These are phyloP conservation scores for Antigone vipio DNA, from an alignment of 2,113 vertebrate species.

Conservation along the genomic window DNA sequence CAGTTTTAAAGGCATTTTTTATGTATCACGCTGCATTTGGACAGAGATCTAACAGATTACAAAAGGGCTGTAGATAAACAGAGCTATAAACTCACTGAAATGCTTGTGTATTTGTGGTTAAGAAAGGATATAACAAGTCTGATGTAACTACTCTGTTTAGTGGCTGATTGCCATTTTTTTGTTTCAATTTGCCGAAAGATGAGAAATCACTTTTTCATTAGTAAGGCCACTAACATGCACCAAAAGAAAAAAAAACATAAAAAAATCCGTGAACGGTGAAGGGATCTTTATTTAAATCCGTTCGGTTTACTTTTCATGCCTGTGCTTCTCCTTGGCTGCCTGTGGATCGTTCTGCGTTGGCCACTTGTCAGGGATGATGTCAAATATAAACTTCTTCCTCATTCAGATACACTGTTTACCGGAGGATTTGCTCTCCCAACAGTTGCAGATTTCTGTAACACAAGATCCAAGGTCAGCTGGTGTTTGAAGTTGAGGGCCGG, in stretches of 20 bases:
- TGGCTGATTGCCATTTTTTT: not conserved
- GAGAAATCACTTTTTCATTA: not conserved
- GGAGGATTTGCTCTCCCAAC: not conserved
- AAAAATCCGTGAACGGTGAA: not conserved
- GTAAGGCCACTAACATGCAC: not conserved
- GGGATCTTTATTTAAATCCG: not conserved
- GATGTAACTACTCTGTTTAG: not conserved
- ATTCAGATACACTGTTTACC: not conserved
- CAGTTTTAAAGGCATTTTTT: not conserved
- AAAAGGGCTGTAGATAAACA: slow-evolving; percentile 7
- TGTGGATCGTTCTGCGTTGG: rapidly evolving
- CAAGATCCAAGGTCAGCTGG: not conserved
- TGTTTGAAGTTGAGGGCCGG: not conserved
- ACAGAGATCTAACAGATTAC: slow-evolving; percentile 15
- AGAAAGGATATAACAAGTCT: slow-evolving; percentile 36
- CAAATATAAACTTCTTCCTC: not conserved
- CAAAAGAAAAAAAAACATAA: not conserved
- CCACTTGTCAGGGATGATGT: not conserved
- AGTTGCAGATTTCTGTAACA: not conserved
- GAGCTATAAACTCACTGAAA: not conserved
- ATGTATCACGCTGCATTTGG: not conserved
- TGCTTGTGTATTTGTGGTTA: slow-evolving; percentile 27
- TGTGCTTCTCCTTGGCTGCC: not conserved
- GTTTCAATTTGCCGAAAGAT: not conserved
- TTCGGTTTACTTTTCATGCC: not conserved